Evolutionary conservation across 2,113 vertebrate genomes (phyloP).

Genomic region (Phainopepla nitens): DNA sequence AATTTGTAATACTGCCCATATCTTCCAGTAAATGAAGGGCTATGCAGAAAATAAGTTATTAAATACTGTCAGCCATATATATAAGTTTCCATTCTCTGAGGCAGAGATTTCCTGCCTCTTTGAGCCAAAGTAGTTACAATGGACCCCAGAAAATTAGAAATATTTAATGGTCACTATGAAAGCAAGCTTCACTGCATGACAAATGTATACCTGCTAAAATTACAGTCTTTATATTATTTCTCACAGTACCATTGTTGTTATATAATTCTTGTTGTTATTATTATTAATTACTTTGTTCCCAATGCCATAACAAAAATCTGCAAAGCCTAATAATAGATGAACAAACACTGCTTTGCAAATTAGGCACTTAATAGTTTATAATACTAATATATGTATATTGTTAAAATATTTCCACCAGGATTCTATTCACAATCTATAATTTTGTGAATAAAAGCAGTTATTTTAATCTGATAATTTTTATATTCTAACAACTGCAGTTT

Average conservation of each 20-base stretch:
- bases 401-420: neutral
- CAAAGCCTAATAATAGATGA: neutral
- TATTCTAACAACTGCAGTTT: neutral
- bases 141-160: slow-evolving; percentile 3
- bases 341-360: neutral
- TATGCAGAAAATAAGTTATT: neutral
- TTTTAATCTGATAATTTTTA: neutral
- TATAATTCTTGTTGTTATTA: neutral
- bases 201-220: neutral
- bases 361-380: neutral
- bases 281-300: neutral
- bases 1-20: neutral
- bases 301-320: neutral
- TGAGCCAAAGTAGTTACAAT: neutral
- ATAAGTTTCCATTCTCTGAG: neutral
- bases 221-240: neutral
- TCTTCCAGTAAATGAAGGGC: slow-evolving; percentile 22
- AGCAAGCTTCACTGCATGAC: neutral
- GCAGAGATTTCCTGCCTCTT: neutral
- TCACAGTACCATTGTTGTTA: neutral
- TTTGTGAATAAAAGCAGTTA: neutral
- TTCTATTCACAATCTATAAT: neutral
- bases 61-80: slow-evolving; percentile 1
- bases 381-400: neutral
- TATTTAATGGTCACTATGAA: neutral